Evolutionary conservation across 30 jellyfish, hydroid and myxozoan species (phyloP).

Genomic region (Aurelia sp.): DNA sequence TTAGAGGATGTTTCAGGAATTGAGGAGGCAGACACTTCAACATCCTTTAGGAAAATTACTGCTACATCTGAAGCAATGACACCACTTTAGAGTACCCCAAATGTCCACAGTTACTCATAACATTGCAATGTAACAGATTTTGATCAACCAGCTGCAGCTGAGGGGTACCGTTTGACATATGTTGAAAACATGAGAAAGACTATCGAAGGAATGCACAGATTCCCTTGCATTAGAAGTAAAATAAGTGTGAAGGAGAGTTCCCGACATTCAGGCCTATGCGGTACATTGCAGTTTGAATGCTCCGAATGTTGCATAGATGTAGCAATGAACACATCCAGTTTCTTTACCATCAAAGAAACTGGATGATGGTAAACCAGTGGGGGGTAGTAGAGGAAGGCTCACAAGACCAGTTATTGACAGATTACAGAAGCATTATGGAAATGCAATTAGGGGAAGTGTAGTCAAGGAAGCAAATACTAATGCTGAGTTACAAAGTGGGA

Average conservation of each 20-base stretch:
- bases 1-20: background rate
- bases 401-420: no score
- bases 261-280: constrained; percentile 1
- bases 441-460: no score
- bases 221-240: background rate
- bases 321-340: background rate
- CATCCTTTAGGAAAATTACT: background rate
- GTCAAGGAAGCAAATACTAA: no score
- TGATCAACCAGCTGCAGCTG: background rate
- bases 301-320: background rate
- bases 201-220: background rate
- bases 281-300: background rate
- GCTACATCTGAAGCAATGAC: background rate
- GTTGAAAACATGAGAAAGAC: constrained; percentile 2
- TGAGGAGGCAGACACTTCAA: background rate
- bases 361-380: no score
- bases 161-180: background rate
- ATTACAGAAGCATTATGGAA: no score
- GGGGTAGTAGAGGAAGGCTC: no score
- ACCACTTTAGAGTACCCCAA: background rate
- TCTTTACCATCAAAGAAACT: no score
- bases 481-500: no score
- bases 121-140: background rate
- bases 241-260: background rate
- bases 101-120: background rate